Conservation (phyloP, 2,888 invertebrate genomes). For the Villa cingulata region DNA sequence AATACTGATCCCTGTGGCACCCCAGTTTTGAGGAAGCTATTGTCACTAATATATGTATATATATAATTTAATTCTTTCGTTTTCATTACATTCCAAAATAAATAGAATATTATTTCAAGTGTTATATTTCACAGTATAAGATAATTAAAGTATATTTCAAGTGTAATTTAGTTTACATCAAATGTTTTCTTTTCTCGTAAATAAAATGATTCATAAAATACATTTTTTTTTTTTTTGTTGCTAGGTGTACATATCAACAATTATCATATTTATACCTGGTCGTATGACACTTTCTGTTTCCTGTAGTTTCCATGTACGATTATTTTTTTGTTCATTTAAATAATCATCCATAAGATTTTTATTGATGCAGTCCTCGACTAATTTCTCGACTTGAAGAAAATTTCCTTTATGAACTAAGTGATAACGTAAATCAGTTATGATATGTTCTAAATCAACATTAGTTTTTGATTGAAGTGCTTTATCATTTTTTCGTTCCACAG, state of each 20-base stretch:
- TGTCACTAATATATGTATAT: too few relatives aligned
- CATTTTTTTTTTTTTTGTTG: too few relatives aligned
- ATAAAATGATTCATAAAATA: too few relatives aligned
- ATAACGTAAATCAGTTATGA: conserved; percentile 57
- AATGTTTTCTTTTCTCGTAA: background rate
- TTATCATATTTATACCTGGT: conserved; percentile 18
- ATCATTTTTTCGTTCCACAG: conserved; percentile 69
- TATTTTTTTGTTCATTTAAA: conserved; percentile 58
- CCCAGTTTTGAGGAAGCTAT: too few relatives aligned
- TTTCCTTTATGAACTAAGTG: conserved; percentile 60
- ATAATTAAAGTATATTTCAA: too few relatives aligned
- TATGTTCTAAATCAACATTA: conserved; percentile 60
- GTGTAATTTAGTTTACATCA: too few relatives aligned
- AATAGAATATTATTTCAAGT: too few relatives aligned
- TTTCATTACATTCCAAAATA: too few relatives aligned
- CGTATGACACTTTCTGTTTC: conserved; percentile 37
- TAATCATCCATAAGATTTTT: conserved; percentile 58
- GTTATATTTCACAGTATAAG: too few relatives aligned
- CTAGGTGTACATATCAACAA: too few relatives aligned
- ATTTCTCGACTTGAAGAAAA: conserved; percentile 55
- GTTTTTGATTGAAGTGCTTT: conserved; percentile 63
- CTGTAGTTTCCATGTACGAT: conserved; percentile 55
- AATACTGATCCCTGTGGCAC: too few relatives aligned
- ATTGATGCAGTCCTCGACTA: conserved; percentile 55
- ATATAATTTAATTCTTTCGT: too few relatives aligned